A percentile compares a stretch with the other conserved stretches of the same genome.
Evolutionary conservation across 1,140 invertebrate species (phyloP).

Genomic region (Phymastichus coffea): DNA sequence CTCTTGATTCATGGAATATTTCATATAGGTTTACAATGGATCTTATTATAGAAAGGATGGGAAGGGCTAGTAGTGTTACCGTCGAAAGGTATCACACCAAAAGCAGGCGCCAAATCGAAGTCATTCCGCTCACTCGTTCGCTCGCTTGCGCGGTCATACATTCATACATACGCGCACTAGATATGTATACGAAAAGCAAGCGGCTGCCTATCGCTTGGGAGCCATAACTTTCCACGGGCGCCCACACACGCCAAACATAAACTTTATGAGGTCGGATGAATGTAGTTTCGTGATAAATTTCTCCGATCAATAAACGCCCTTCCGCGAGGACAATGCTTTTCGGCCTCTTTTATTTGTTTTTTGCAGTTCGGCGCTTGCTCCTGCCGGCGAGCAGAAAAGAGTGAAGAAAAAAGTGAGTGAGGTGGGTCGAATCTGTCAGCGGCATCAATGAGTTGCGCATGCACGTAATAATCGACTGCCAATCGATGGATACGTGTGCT

Average conservation of each 20-base stretch:
- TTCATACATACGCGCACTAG: not conserved
- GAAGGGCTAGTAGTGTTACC: too few relatives aligned
- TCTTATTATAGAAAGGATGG: too few relatives aligned
- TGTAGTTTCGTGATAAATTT: conserved; percentile 36
- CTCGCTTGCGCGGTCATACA: not conserved
- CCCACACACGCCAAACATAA: too few relatives aligned
- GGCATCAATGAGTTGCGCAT: not conserved
- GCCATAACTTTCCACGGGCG: conserved; percentile 28
- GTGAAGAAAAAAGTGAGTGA: not conserved
- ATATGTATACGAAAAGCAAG: conserved; percentile 3
- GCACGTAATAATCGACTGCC: not conserved
- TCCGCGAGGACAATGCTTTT: not conserved
- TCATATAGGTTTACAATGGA: too few relatives aligned
- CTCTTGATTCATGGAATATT: too few relatives aligned
- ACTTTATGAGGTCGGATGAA: conserved; percentile 37
- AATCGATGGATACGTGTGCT: too few relatives aligned
- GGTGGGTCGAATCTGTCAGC: conserved; percentile 5
- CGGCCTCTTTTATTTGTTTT: not conserved
- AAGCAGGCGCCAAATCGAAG: conserved; percentile 1
- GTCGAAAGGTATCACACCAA: too few relatives aligned
- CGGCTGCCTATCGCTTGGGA: conserved; percentile 3
- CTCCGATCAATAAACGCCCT: conserved; percentile 25
- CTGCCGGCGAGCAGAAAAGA: not conserved
- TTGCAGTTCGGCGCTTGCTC: not conserved
- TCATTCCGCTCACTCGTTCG: not conserved